phyloP scores from a whole-genome alignment of 2,888 invertebrate genomes.

The Parelbella ahira region DNA sequence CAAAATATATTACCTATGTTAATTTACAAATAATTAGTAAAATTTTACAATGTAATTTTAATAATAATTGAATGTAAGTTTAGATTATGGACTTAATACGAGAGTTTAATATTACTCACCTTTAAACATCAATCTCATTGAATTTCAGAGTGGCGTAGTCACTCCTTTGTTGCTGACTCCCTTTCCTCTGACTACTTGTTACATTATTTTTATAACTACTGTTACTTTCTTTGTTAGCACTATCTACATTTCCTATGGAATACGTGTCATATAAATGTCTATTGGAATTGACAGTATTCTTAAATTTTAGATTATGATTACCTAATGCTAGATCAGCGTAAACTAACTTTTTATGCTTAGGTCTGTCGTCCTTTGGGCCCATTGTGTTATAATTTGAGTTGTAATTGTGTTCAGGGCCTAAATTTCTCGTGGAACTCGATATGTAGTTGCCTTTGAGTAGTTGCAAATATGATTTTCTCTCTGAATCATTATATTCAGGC shows the following conservation, averaged over 20 bases:
- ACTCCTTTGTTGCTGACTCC: conserved; percentile 56
- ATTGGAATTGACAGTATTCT: conserved; percentile 80
- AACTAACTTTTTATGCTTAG: conserved; percentile 75
- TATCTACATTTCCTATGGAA: conserved; percentile 65
- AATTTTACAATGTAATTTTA: too few relatives aligned
- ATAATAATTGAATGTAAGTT: too few relatives aligned
- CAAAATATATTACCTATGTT: too few relatives aligned
- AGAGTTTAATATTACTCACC: too few relatives aligned
- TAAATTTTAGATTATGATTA: conserved; percentile 79
- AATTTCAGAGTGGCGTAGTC: conserved; percentile 77
- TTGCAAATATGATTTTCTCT: conserved; percentile 69
- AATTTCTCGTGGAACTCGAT: conserved; percentile 71
- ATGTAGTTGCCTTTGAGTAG: conserved; percentile 73
- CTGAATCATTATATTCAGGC: conserved; percentile 66
- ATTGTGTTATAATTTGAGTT: conserved; percentile 58
- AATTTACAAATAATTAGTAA: too few relatives aligned
- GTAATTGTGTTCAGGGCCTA: conserved; percentile 58
- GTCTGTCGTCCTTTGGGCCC: conserved; percentile 65
- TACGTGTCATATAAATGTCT: conserved; percentile 78
- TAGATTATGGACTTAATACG: too few relatives aligned
- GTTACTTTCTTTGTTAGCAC: conserved; percentile 64
- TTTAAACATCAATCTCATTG: conserved; percentile 76
- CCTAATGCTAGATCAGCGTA: conserved; percentile 78
- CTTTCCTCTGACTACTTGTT: conserved; percentile 55
- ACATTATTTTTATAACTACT: conserved; percentile 60